These are phyloP conservation scores for Drosophila parabipectinata DNA, from an alignment of 1,140 invertebrate genomes.

Conservation along the genomic window DNA sequence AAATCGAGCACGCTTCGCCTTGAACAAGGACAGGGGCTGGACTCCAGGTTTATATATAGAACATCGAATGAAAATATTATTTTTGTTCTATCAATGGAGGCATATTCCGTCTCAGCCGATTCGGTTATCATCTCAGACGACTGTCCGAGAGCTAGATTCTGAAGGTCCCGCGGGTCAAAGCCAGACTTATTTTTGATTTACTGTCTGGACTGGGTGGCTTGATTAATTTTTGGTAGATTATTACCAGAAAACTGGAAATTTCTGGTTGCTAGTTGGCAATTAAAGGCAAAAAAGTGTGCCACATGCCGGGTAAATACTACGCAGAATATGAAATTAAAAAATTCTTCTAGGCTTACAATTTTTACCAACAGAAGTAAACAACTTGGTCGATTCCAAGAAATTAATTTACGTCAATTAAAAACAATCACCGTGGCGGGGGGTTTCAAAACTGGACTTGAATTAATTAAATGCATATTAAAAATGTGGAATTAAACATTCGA, in stretches of 20 bases:
- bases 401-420: constrained; percentile 62
- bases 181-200: constrained; percentile 13
- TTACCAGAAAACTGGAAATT: constrained; percentile 20
- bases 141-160: constrained; percentile 14
- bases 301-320: constrained; percentile 50
- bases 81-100: constrained; percentile 22
- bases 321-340: constrained; percentile 45
- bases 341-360: constrained; percentile 37
- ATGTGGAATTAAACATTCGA: constrained; percentile 21
- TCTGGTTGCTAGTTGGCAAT: constrained; percentile 2
- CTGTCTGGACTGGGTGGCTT: constrained; percentile 22
- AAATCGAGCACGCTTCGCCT: constrained; percentile 29
- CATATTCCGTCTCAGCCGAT: constrained; percentile 19
- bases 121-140: constrained; percentile 22
- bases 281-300: constrained; percentile 58
- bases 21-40: constrained; percentile 21
- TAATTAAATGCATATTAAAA: constrained; percentile 63
- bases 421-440: constrained; percentile 13
- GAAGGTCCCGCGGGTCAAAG: constrained; percentile 21
- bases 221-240: constrained; percentile 36
- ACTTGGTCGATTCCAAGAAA: constrained; percentile 64
- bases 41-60: constrained; percentile 12
- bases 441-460: constrained; percentile 28
- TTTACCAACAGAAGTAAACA: constrained; percentile 22
- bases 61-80: constrained; percentile 12